Conservation (phyloP, 2,113 vertebrate genomes). For the Benitochromis conjunctus region DNA sequence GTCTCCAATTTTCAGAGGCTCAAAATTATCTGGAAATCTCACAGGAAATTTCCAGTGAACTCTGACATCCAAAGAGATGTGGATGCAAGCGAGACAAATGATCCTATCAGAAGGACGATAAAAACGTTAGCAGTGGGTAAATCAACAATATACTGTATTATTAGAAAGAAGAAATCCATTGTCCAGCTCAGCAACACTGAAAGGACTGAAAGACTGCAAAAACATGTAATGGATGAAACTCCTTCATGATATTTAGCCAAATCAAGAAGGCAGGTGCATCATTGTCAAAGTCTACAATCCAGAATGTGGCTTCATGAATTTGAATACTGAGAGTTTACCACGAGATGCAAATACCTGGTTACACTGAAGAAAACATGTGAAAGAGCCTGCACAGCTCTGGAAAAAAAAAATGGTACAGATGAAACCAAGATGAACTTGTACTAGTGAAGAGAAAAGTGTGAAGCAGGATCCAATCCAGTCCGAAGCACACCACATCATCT, state of each 20-base stretch:
- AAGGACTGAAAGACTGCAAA: background rate
- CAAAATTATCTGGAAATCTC: background rate
- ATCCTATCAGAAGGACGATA: background rate
- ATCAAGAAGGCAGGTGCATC: background rate
- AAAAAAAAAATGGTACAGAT: no score
- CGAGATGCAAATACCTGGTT: background rate
- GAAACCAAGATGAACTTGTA: no score
- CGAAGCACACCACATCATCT: background rate
- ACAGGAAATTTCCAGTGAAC: background rate
- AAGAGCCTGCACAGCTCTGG: background rate
- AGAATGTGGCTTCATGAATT: rapidly evolving
- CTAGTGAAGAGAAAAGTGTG: no score
- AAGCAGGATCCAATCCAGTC: no score
- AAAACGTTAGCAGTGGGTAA: background rate
- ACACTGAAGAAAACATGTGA: background rate
- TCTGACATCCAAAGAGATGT: background rate
- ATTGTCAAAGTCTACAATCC: background rate
- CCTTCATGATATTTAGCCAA: background rate
- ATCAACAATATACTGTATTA: background rate
- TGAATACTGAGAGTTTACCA: background rate
- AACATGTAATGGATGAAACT: background rate
- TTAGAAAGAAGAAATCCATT: background rate
- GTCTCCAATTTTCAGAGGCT: background rate
- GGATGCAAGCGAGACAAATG: background rate
- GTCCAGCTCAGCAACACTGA: background rate